Evolutionary conservation across 1,140 invertebrate genomes (phyloP).

Genomic region (Sweltsa coloradensis): DNA sequence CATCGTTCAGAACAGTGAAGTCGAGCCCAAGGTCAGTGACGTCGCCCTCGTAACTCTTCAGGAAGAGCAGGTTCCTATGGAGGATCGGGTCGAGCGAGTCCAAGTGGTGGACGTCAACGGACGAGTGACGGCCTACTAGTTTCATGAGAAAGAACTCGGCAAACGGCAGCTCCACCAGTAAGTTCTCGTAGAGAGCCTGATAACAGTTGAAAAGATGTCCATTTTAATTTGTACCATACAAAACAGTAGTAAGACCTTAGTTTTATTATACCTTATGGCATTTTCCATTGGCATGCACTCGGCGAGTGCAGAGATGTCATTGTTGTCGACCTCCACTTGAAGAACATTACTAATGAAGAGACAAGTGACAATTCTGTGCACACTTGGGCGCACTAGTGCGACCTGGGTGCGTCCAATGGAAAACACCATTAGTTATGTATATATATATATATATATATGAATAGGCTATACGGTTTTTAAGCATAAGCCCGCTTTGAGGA

Average conservation of each 20-base stretch:
- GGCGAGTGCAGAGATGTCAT: too few species aligned
- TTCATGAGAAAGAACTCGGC: slow-evolving; percentile 88
- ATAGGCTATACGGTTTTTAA: too few species aligned
- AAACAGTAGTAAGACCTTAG: neutral
- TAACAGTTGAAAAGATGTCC: slow-evolving; percentile 23
- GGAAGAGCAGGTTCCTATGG: slow-evolving; percentile 78
- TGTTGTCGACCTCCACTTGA: too few species aligned
- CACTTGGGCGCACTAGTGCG: too few species aligned
- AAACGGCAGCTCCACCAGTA: slow-evolving; percentile 86
- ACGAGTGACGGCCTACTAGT: slow-evolving; percentile 60
- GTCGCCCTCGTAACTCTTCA: slow-evolving; percentile 71
- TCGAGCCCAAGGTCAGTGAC: slow-evolving; percentile 77
- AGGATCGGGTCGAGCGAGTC: slow-evolving; percentile 85
- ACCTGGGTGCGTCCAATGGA: too few species aligned
- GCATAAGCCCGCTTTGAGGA: too few species aligned
- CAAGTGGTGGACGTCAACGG: slow-evolving; percentile 87
- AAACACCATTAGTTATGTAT: too few species aligned
- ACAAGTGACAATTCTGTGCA: too few species aligned
- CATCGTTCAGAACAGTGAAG: slow-evolving; percentile 82
- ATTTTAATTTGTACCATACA: neutral
- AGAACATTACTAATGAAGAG: too few species aligned
- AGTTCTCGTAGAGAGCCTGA: slow-evolving; percentile 86
- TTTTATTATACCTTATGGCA: neutral
- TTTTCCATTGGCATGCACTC: too few species aligned
- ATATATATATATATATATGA: too few species aligned